Percentiles rank a stretch among this genome's conserved stretches.
phyloP scores from a whole-genome alignment of 2,888 invertebrate genomes.

The Cremastobaeus sp. region DNA sequence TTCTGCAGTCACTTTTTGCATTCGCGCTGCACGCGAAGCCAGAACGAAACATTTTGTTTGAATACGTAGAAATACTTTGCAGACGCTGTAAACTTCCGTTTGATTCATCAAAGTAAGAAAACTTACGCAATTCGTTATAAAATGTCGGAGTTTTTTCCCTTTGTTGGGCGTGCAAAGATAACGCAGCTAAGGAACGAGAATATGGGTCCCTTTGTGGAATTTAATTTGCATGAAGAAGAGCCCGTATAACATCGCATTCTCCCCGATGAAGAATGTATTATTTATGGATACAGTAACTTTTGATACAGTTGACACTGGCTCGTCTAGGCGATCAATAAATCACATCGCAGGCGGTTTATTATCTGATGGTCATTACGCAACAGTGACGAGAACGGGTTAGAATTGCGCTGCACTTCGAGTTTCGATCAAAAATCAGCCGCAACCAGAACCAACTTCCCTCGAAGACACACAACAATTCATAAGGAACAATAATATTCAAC shows the following conservation, averaged over 20 bases:
- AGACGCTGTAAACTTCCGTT: too few species aligned
- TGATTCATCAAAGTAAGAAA: constrained; percentile 8
- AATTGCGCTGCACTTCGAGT: too few species aligned
- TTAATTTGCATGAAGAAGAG: constrained; percentile 54
- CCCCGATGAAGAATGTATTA: constrained; percentile 32
- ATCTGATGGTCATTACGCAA: too few species aligned
- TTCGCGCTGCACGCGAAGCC: too few species aligned
- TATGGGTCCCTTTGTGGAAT: constrained; percentile 46
- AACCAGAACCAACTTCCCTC: background rate
- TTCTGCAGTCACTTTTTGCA: too few species aligned
- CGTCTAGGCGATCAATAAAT: constrained; percentile 20
- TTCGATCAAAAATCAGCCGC: too few species aligned
- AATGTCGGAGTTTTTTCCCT: constrained; percentile 18
- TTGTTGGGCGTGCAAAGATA: constrained; percentile 24
- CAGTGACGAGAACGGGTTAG: too few species aligned
- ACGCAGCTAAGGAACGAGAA: constrained; percentile 27
- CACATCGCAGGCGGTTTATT: too few species aligned
- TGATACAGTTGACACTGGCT: constrained; percentile 36
- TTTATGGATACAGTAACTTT: constrained; percentile 44
- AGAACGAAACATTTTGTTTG: too few species aligned
- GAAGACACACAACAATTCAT: constrained; percentile 30
- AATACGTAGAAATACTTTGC: too few species aligned
- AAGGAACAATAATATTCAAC: constrained; percentile 23
- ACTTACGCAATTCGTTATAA: constrained; percentile 20
- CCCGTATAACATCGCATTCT: constrained; percentile 37